Evolutionary conservation across 2,113 vertebrate genomes (phyloP).

Genomic region (Aleadryas rufinucha): DNA sequence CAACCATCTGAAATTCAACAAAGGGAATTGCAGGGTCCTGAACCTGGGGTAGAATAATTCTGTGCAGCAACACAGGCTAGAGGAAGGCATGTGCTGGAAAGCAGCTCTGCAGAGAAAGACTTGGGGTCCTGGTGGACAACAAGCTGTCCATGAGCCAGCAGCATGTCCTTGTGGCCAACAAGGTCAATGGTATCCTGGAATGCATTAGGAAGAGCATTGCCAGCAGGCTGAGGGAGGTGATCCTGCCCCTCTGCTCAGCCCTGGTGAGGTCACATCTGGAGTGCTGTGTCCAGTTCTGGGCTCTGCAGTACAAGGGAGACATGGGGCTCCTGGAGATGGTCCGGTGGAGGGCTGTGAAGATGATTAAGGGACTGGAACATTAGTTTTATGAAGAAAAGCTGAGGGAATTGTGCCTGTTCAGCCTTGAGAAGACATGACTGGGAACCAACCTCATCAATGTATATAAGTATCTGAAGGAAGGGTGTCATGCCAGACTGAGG

Average conservation of each 20-base stretch:
- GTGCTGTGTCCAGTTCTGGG: background rate
- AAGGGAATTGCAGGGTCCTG: background rate
- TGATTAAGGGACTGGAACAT: background rate
- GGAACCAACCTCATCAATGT: background rate
- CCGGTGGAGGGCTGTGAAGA: background rate
- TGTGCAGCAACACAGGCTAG: background rate
- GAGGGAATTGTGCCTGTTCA: background rate
- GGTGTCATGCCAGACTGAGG: background rate
- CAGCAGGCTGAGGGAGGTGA: background rate
- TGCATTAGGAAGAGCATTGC: background rate
- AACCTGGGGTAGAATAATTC: background rate
- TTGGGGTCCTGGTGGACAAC: background rate
- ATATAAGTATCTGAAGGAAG: background rate
- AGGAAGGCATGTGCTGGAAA: background rate
- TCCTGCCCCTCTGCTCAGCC: background rate
- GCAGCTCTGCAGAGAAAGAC: background rate
- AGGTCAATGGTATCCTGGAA: accelerated
- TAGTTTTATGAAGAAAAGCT: background rate
- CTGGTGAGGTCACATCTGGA: background rate
- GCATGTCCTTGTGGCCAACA: background rate
- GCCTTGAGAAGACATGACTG: background rate
- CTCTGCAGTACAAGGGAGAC: accelerated
- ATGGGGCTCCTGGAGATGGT: background rate
- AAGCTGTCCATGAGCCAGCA: background rate
- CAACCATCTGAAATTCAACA: background rate